Evolutionary conservation across 2,113 vertebrate genomes (phyloP).

Genomic region (Catharus minimus): DNA sequence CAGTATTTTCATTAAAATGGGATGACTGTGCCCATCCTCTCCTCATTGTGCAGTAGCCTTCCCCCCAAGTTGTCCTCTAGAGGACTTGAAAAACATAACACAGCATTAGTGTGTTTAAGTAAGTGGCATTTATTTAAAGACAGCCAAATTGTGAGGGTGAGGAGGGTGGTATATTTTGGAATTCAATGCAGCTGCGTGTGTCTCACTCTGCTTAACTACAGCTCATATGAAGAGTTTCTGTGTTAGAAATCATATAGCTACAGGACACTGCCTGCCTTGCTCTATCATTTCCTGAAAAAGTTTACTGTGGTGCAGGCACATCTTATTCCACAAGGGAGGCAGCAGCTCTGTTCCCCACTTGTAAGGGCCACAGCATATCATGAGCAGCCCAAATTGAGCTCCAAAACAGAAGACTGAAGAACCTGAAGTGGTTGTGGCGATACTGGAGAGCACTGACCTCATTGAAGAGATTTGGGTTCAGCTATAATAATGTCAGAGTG

Average conservation of each 20-base stretch:
- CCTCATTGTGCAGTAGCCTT: neutral
- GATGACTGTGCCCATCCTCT: neutral
- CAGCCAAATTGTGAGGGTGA: neutral
- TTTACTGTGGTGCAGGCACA: neutral
- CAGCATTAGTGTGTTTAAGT: neutral
- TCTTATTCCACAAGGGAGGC: neutral
- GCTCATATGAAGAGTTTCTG: neutral
- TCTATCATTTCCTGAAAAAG: neutral
- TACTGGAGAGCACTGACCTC: neutral
- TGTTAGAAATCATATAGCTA: neutral
- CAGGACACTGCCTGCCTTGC: neutral
- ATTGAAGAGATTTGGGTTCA: neutral
- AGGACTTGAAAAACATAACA: neutral
- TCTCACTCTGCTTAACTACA: neutral
- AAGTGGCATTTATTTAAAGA: neutral
- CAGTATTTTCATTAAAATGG: neutral
- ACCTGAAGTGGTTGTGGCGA: neutral
- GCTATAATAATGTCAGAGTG: neutral
- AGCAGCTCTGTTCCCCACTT: neutral
- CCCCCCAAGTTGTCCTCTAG: neutral
- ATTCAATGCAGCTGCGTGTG: neutral
- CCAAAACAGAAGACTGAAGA: neutral
- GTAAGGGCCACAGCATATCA: neutral
- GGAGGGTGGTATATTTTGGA: neutral
- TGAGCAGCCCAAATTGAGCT: neutral